Evolutionary conservation across 2,797 vertebrate species (phyloP), one percentile per base, ranked within the genome.

Genomic region (Poeciliopsis infans): DNA sequence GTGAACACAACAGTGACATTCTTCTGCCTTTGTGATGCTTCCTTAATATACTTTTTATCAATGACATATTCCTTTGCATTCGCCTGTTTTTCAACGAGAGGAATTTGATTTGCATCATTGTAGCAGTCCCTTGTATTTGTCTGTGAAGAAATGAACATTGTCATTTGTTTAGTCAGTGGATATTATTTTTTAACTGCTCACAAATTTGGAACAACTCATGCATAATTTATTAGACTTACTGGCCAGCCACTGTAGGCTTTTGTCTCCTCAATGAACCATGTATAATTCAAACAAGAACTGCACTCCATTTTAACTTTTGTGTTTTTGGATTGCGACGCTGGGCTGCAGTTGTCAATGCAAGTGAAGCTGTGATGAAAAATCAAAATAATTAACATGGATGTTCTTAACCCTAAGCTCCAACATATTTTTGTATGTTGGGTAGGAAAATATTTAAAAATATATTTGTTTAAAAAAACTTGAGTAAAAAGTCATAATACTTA

Each of bases 221-320:
- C 57, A 33, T 7, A 0, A 74, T 74, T 45, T 18, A 16, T 71
- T 1, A 76, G 4, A 91, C 94, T 87, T 87, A 95, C 94, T 6
- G 8, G 20, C 85, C 87, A 89, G 0, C 57, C 0, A 0, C 3
- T 4, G 0, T 68, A 0, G 0, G 11, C 0, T 0, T 2, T 0
- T 69, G 45, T 49, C n/a, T 90, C 89, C 70, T 93, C 79, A 36
- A 92, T 81, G 81, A 89, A 83, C 95, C 95, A 96, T 5, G 80
- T 69, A 6, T 94, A 77, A 3, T 45, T 2, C 46, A 53, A 71
- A 86, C 95, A 96, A 1, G 23, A 11, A 4, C 0, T 15, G 0
- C 4, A 13, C 0, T 0, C 0, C 47, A 95, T 49, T 64, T 81
- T 16, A 11, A 95, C 76, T 15, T 31, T 85, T 55, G 90, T 82